A percentile compares a stretch with the other conserved stretches of the same genome.
These are phyloP conservation scores for human DNA, from an alignment of 2,113 vertebrate species.

Conservation along the genomic window GRCh38 chr11:40171501-40172000, in stretches of 20 bases:
- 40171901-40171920: no score
- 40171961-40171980: no score
- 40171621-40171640: not conserved
- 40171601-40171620: not conserved
- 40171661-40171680: not conserved
- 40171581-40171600: not conserved
- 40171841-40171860: not conserved
- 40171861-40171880: not conserved
- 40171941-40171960: no score
- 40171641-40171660: fast-evolving
- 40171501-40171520: not conserved
- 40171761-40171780: not conserved
- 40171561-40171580: not conserved
- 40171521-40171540: not conserved
- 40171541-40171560: not conserved
- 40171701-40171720: fast-evolving
- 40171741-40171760: not conserved
- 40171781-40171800: not conserved
- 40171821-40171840: not conserved
- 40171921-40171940: no score
- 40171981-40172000: no score
- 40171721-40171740: not conserved
- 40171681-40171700: not conserved
- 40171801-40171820: not conserved
- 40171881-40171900: no score